These are phyloP conservation scores for Tragelaphus scriptus DNA, from an alignment of 2,113 vertebrate species.

Conservation along the genomic window DNA sequence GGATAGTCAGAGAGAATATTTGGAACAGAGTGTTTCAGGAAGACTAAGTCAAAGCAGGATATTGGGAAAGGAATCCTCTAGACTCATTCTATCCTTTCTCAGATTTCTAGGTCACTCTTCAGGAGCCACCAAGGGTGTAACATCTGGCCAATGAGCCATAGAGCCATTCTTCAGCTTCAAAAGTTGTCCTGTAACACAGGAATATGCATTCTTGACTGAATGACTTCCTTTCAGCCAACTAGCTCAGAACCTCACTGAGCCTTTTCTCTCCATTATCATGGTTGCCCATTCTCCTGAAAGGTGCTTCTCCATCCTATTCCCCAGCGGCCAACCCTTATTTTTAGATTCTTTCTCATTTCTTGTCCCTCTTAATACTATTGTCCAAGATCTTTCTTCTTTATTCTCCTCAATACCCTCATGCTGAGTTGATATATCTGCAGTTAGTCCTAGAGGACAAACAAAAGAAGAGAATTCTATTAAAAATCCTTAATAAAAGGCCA, in stretches of 20 bases:
- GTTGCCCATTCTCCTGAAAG: not conserved
- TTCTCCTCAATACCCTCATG: not conserved
- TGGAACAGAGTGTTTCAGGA: not conserved
- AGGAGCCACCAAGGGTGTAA: not conserved
- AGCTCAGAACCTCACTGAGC: not conserved
- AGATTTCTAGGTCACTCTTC: not conserved
- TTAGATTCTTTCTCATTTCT: not conserved
- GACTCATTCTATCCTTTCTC: not conserved
- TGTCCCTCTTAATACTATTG: not conserved
- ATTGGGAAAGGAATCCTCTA: not conserved
- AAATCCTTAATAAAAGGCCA: slow-evolving; percentile 18
- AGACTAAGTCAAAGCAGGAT: not conserved
- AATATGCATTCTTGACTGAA: too few species aligned
- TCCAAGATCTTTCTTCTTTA: not conserved
- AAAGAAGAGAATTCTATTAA: not conserved
- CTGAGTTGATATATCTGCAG: not conserved
- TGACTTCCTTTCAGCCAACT: not conserved
- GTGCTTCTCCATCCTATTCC: not conserved
- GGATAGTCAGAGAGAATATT: not conserved
- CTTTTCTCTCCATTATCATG: not conserved
- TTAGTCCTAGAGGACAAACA: not conserved
- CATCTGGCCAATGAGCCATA: not conserved
- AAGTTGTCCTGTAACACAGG: not conserved
- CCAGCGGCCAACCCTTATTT: not conserved
- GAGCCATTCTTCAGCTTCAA: not conserved